A percentile compares a stretch with the other conserved stretches of the same genome.
These are phyloP conservation scores for Bemisia tabaci DNA, from an alignment of 1,140 invertebrate genomes.

Conservation along the genomic window DNA sequence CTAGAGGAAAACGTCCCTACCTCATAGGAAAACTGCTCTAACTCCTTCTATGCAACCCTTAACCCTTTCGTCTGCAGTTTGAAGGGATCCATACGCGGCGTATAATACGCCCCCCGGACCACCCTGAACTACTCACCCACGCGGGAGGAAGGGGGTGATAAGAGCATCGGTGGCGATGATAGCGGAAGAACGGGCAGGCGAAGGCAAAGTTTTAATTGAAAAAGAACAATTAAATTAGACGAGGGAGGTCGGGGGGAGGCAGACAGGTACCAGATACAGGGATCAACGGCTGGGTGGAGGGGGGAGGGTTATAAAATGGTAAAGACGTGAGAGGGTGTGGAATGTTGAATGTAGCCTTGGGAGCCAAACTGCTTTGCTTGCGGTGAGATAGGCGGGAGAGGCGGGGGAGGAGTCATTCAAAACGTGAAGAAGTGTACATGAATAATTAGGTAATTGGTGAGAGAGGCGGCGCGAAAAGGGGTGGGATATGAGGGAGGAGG, in stretches of 20 bases:
- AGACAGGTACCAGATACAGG: conserved; percentile 4
- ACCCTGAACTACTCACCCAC: too few relatives aligned
- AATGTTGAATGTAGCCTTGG: too few relatives aligned
- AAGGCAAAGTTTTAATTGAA: background rate
- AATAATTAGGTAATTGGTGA: conserved; percentile 12
- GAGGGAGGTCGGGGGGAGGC: conserved; percentile 12
- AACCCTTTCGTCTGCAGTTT: too few relatives aligned
- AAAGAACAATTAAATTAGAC: conserved; percentile 4
- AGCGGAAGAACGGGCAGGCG: background rate
- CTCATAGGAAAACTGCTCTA: too few relatives aligned
- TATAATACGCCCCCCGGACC: too few relatives aligned
- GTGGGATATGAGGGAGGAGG: conserved; percentile 10
- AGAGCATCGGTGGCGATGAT: background rate
- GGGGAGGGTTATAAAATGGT: too few relatives aligned
- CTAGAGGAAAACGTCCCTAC: too few relatives aligned
- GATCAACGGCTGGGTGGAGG: too few relatives aligned
- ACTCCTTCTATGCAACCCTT: too few relatives aligned
- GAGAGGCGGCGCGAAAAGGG: conserved; percentile 14
- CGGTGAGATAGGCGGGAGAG: conserved; percentile 9
- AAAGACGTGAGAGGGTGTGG: background rate
- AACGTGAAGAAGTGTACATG: background rate
- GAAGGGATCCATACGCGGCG: too few relatives aligned
- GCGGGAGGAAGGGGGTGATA: background rate
- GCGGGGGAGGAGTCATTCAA: conserved; percentile 5
- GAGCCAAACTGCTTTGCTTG: too few relatives aligned